Evolutionary conservation across 2,113 vertebrate species (phyloP).

Genomic region (Macrotis lagotis): DNA sequence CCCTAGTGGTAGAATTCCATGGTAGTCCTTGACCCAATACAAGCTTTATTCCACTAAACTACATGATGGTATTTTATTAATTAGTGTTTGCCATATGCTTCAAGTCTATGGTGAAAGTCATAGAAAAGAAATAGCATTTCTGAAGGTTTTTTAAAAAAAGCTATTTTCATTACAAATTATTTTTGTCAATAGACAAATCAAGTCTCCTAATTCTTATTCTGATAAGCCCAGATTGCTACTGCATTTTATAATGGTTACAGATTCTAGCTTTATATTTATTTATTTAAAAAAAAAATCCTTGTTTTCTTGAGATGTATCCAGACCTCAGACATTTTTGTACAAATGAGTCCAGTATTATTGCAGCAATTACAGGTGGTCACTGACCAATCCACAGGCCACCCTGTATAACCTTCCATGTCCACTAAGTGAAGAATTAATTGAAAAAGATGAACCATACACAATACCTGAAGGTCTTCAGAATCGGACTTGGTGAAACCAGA

Average conservation of each 20-base stretch:
- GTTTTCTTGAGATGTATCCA: neutral
- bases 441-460: constrained; percentile 22
- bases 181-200: neutral
- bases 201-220: neutral
- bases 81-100: constrained; percentile 44
- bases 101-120: constrained; percentile 16
- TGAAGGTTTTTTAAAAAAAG: constrained; percentile 16
- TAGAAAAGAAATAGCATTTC: neutral
- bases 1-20: constrained; percentile 27
- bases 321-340: neutral
- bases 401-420: neutral
- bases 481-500: neutral
- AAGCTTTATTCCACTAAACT: constrained; percentile 4
- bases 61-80: neutral
- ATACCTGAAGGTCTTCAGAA: constrained; percentile 29
- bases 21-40: neutral
- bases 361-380: neutral
- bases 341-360: constrained; percentile 30
- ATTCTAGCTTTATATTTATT: constrained; percentile 30
- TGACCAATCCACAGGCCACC: neutral
- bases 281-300: neutral
- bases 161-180: neutral
- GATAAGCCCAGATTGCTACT: constrained; percentile 7
- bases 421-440: neutral
- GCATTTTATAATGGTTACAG: neutral